A percentile compares a stretch with the other conserved stretches of the same genome.
These are phyloP conservation scores for Poeciliopsis turrubarensis DNA, from an alignment of 2,113 vertebrate species.

Conservation along the genomic window DNA sequence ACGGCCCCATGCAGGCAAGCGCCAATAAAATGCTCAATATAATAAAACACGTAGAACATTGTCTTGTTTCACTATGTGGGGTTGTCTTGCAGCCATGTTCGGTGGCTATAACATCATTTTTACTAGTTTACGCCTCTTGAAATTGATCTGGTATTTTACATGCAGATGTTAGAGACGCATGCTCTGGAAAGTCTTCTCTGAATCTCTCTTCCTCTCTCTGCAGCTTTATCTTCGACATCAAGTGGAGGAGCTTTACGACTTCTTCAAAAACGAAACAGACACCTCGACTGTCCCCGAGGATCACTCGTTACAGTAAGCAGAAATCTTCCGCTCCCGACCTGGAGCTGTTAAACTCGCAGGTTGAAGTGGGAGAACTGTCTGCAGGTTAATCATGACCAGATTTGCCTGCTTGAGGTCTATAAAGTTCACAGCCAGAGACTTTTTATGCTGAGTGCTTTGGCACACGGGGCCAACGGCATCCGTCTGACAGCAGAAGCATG, in stretches of 20 bases:
- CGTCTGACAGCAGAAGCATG: not conserved
- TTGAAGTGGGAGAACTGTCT: not conserved
- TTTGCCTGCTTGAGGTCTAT: not conserved
- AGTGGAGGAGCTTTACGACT: constrained; percentile 69
- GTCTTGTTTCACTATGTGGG: not conserved
- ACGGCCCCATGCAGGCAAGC: constrained; percentile 86
- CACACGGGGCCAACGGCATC: not conserved
- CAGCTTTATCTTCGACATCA: constrained; percentile 85
- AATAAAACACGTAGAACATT: not conserved
- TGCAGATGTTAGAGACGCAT: constrained; percentile 2
- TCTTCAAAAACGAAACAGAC: constrained; percentile 61
- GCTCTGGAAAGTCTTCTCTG: not conserved
- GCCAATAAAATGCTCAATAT: not conserved
- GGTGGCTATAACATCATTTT: not conserved
- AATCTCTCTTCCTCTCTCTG: constrained; percentile 31
- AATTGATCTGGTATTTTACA: not conserved
- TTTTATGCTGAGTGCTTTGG: not conserved
- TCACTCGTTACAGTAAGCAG: constrained; percentile 86
- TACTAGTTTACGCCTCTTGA: not conserved
- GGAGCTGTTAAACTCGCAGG: not conserved
- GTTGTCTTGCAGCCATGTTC: not conserved
- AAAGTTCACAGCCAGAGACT: not conserved
- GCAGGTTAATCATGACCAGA: not conserved
- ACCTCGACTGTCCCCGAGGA: not conserved
- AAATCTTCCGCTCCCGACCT: not conserved